A percentile compares a stretch with the other conserved stretches of the same genome.
These are phyloP conservation scores for Zaprionus taronus DNA, from an alignment of 1,140 invertebrate genomes.

Conservation along the genomic window DNA sequence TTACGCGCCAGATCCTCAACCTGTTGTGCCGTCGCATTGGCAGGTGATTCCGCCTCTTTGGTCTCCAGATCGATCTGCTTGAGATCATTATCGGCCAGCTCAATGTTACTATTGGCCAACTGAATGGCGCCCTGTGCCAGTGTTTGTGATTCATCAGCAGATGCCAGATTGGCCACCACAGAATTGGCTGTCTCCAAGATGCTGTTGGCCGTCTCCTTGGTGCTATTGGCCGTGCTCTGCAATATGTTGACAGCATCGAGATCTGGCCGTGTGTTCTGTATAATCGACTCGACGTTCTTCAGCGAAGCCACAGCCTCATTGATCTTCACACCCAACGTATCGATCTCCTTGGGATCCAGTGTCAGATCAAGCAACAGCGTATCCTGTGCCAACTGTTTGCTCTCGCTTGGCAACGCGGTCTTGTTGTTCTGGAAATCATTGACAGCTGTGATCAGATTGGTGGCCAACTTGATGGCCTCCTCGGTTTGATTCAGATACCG, in stretches of 20 bases:
- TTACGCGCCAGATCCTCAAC: constrained; percentile 88
- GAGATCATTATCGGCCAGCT: constrained; percentile 90
- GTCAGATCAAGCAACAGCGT: constrained; percentile 89
- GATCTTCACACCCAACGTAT: constrained; percentile 92
- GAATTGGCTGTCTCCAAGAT: constrained; percentile 87
- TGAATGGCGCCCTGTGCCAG: constrained; percentile 91
- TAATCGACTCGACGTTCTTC: constrained; percentile 95
- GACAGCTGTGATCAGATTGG: constrained; percentile 88
- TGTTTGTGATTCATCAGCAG: constrained; percentile 91
- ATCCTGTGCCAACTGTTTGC: constrained; percentile 91
- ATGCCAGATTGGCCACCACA: constrained; percentile 86
- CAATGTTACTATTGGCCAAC: constrained; percentile 92
- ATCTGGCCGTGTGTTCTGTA: constrained; percentile 93
- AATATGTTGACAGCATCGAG: constrained; percentile 90
- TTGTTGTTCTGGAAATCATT: constrained; percentile 90
- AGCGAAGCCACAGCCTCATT: constrained; percentile 93
- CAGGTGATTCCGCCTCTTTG: constrained; percentile 89
- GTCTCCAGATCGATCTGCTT: constrained; percentile 88
- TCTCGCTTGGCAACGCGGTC: constrained; percentile 92
- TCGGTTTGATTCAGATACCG: constrained; percentile 85
- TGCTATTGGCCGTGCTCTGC: constrained; percentile 90
- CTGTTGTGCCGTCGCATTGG: constrained; percentile 89
- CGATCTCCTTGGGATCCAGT: constrained; percentile 93
- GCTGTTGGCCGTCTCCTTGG: constrained; percentile 88
- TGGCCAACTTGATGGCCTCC: constrained; percentile 85